phyloP scores from a whole-genome alignment of 2,888 invertebrate genomes.

The Agrypnus murinus region DNA sequence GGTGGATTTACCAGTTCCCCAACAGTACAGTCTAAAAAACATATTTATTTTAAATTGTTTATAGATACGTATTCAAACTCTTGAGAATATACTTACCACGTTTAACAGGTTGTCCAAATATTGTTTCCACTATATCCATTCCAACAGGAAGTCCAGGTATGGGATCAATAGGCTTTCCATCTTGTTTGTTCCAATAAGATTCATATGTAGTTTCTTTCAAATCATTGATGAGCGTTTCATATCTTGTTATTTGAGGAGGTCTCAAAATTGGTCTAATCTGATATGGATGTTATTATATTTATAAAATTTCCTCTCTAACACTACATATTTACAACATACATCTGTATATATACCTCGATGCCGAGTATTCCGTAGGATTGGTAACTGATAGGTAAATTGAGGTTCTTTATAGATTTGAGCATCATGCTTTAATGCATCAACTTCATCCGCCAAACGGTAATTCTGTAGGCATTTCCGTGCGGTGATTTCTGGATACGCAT shows the following conservation, averaged over 20 bases:
- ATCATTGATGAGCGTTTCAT: conserved; percentile 70
- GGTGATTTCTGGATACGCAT: too few relatives aligned
- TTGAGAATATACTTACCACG: conserved; percentile 16
- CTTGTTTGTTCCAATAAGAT: conserved; percentile 70
- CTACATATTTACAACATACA: conserved; percentile 47
- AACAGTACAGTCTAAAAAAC: conserved; percentile 61
- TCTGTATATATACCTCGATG: conserved; percentile 60
- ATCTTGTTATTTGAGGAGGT: conserved; percentile 68
- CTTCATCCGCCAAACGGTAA: conserved; percentile 62
- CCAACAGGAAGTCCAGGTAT: conserved; percentile 70
- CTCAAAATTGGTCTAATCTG: conserved; percentile 59
- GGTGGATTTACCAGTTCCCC: conserved; percentile 70
- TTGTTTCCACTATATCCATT: conserved; percentile 67
- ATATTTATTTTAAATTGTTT: not conserved
- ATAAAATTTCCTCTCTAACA: too few relatives aligned
- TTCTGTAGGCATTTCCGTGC: conserved; percentile 59
- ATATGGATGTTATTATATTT: too few relatives aligned
- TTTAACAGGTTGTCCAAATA: conserved; percentile 67
- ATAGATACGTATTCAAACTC: conserved; percentile 34
- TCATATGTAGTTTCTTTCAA: conserved; percentile 71
- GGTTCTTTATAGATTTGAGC: conserved; percentile 53
- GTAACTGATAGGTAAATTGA: conserved; percentile 54
- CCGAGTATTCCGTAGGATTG: conserved; percentile 56
- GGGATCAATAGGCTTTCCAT: conserved; percentile 70
- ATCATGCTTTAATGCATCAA: conserved; percentile 65